Conservation (phyloP, 2,888 invertebrate species). For the Amphipyra berbera region DNA sequence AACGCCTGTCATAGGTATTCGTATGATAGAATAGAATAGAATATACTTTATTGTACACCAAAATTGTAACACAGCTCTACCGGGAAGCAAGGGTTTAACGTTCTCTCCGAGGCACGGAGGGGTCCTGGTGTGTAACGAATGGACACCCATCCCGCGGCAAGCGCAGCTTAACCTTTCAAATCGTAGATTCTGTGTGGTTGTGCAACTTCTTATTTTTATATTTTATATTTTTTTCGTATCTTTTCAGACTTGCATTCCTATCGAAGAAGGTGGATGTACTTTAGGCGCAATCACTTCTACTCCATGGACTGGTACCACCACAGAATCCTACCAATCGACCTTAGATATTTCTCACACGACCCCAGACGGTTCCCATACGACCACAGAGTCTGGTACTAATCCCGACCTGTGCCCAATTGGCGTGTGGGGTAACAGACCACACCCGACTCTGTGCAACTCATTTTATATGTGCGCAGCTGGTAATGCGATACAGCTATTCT, state of each 20-base stretch:
- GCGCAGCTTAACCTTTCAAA: too few species aligned
- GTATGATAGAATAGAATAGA: too few species aligned
- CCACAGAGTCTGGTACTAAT: conserved; percentile 20
- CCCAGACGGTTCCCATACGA: conserved; percentile 13
- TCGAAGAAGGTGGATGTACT: conserved; percentile 39
- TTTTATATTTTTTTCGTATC: not conserved
- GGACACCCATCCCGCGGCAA: too few species aligned
- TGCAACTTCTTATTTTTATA: too few species aligned
- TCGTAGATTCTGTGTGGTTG: too few species aligned
- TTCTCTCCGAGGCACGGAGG: too few species aligned
- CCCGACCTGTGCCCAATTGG: conserved; percentile 61
- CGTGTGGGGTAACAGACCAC: conserved; percentile 64
- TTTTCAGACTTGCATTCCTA: conserved; percentile 36
- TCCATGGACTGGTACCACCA: not conserved
- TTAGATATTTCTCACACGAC: conserved; percentile 1
- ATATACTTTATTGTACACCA: too few species aligned
- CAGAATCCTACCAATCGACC: conserved; percentile 11
- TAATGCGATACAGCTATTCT: conserved; percentile 57
- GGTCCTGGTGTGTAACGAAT: too few species aligned
- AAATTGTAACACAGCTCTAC: too few species aligned
- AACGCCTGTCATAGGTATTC: too few species aligned
- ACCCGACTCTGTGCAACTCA: conserved; percentile 66
- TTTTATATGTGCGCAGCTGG: conserved; percentile 73
- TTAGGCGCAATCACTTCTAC: conserved; percentile 18
- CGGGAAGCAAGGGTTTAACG: too few species aligned